These are phyloP conservation scores for Aplocera efformata DNA, from an alignment of 2,888 invertebrate genomes.

Conservation along the genomic window DNA sequence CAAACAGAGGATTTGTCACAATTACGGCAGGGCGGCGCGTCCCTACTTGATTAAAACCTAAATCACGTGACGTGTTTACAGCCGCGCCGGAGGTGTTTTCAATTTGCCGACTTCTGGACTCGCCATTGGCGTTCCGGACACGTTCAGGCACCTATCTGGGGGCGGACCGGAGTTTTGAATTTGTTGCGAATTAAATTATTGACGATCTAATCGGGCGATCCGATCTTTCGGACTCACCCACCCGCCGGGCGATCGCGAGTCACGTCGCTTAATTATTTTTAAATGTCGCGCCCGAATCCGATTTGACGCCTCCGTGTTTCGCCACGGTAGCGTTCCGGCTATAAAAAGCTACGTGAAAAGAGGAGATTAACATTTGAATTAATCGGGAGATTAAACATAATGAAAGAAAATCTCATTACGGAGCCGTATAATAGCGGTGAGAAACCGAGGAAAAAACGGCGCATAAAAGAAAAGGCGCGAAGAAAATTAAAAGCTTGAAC, in stretches of 20 bases:
- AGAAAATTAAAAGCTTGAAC: constrained; percentile 78
- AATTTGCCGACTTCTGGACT: constrained; percentile 75
- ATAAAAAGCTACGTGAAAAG: constrained; percentile 72
- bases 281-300: constrained; percentile 62
- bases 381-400: constrained; percentile 81
- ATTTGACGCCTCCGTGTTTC: constrained; percentile 51
- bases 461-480: constrained; percentile 71
- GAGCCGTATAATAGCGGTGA: constrained; percentile 74
- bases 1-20: constrained; percentile 81
- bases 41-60: constrained; percentile 81
- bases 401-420: constrained; percentile 81
- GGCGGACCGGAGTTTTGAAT: constrained; percentile 72
- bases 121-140: constrained; percentile 77
- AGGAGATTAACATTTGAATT: constrained; percentile 79
- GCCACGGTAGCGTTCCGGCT: constrained; percentile 59
- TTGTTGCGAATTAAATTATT: constrained; percentile 79
- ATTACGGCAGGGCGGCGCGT: constrained; percentile 75
- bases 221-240: constrained; percentile 47
- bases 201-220: constrained; percentile 69
- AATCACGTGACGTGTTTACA: constrained; percentile 81
- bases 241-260: constrained; percentile 37
- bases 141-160: constrained; percentile 74
- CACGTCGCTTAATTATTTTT: constrained; percentile 75
- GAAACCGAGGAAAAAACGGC: constrained; percentile 65
- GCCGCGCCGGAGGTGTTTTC: constrained; percentile 78